Base-by-base conservation (phyloP, 2,113 vertebrate genomes). In the Greenwoodochromis staneri region DNA sequence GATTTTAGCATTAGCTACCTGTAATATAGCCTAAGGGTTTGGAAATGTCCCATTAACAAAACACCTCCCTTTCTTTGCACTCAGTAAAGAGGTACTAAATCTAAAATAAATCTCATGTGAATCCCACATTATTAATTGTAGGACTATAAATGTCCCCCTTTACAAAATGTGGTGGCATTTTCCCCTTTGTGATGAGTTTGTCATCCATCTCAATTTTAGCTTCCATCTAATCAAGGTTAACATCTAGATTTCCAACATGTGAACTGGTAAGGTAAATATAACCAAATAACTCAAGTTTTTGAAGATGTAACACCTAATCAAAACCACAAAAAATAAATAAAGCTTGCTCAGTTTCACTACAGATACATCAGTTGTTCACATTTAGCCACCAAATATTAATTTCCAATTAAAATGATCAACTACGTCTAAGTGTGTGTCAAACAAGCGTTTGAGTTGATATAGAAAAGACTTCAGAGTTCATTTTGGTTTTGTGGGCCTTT, bases 401-500 rank as follows among this genome's bases (percentile, higher is more conserved):
- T 63, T 19, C 59, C 9, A 63, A 63, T 63, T 6, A 63, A 36
- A 63, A 36, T 19, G 9, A 63, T 34, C 16, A 34, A 6, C 14
- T 17, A 31, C 2, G 14, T 34, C 29, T 3, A 10, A 61, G 8
- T 63, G 59, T 34, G 59, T 34, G 29, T 19, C 59, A 19, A 47
- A 24, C 3, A 5, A 90, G 81, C n/a, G 3, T 40, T n/a, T 40
- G 11, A 69, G 11, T 38, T 69, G 36, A n/a, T 69, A 12, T n/a
- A 69, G n/a, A 38, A 93, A 63, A 66, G 57, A 21, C 71, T 24
- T 76, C 40, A 36, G 29, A 61, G 27, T 9, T 69, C 0, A 49
- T 90, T 90, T 91, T 84, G 73, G 94, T 96, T 96, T 96, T 95
- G 91, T 96, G 95, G 97, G 96, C 91, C 96, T 93, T 97, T 96